phyloP scores from a whole-genome alignment of 2,797 vertebrate species.

The Carduelis carduelis region DNA sequence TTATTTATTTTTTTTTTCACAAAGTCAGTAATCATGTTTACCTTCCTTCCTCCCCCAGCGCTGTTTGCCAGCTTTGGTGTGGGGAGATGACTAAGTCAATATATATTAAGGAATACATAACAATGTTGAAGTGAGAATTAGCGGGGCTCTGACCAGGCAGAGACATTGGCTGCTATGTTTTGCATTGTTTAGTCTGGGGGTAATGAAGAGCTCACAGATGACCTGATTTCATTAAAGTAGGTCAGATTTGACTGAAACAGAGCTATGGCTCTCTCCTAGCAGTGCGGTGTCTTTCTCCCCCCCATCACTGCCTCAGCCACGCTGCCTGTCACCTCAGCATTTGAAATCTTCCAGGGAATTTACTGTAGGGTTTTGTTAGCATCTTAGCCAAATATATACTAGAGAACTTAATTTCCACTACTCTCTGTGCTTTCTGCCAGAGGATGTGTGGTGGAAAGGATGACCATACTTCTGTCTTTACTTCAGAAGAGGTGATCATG shows the following conservation, averaged over 20 bases:
- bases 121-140: constrained; percentile 76
- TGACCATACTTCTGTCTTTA: not conserved
- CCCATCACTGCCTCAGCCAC: not conserved
- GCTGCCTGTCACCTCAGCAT: constrained; percentile 10
- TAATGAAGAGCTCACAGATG: constrained; percentile 94
- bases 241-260: constrained; percentile 77
- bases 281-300: constrained; percentile 27
- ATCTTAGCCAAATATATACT: constrained; percentile 19
- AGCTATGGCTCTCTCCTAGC: constrained; percentile 65
- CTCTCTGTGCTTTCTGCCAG: constrained; percentile 10
- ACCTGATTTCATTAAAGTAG: constrained; percentile 88
- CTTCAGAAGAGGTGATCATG: not conserved
- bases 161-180: constrained; percentile 73
- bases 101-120: constrained; percentile 73
- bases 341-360: constrained; percentile 61
- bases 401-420: not conserved
- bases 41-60: constrained; percentile 55
- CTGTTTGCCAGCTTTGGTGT: constrained; percentile 76
- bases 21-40: constrained; percentile 72
- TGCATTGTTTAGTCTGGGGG: constrained; percentile 87
- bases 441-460: not conserved
- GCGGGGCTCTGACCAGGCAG: constrained; percentile 67
- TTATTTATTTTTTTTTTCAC: not conserved
- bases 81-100: constrained; percentile 76
- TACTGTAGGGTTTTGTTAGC: constrained; percentile 42